phyloP scores from a whole-genome alignment of 2,797 vertebrate species.

The Hoplostethus mediterraneus region DNA sequence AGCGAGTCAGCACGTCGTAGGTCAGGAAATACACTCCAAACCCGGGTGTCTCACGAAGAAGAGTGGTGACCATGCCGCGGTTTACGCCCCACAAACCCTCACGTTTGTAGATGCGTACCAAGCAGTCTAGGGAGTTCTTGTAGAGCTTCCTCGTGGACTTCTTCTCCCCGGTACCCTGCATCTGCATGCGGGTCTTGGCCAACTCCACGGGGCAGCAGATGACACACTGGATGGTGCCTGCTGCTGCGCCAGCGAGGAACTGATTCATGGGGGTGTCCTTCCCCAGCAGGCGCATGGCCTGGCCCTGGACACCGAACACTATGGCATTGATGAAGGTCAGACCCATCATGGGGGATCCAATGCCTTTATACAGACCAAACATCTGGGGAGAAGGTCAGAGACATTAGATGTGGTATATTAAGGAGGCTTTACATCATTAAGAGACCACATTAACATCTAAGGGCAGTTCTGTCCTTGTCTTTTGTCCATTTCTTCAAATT shows the following conservation, averaged over 20 bases:
- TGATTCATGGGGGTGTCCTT: conserved; percentile 93
- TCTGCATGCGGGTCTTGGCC: conserved; percentile 98
- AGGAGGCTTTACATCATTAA: neutral
- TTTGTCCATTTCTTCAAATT: no score
- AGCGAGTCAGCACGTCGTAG: conserved; percentile 92
- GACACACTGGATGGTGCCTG: conserved; percentile 93
- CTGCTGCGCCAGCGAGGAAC: conserved; percentile 94
- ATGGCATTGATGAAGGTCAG: conserved; percentile 98
- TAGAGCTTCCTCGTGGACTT: conserved; percentile 89
- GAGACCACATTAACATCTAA: no score
- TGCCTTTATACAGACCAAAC: conserved; percentile 95
- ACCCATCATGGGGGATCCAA: conserved; percentile 99
- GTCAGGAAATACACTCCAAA: conserved; percentile 97
- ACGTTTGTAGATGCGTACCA: conserved; percentile 91
- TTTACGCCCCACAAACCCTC: conserved; percentile 93
- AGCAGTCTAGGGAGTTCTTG: conserved; percentile 95
- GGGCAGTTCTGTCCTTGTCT: no score
- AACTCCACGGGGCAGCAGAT: conserved; percentile 99
- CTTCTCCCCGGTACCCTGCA: conserved; percentile 94
- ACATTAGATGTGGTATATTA: neutral
- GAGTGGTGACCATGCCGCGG: conserved; percentile 93
- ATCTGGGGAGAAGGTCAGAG: conserved; percentile 76
- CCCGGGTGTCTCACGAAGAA: conserved; percentile 93
- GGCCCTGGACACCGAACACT: conserved; percentile 96
- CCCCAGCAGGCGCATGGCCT: conserved; percentile 89